These are phyloP conservation scores for Scarus forsteni DNA, from an alignment of 2,797 vertebrate genomes.

Conservation along the genomic window DNA sequence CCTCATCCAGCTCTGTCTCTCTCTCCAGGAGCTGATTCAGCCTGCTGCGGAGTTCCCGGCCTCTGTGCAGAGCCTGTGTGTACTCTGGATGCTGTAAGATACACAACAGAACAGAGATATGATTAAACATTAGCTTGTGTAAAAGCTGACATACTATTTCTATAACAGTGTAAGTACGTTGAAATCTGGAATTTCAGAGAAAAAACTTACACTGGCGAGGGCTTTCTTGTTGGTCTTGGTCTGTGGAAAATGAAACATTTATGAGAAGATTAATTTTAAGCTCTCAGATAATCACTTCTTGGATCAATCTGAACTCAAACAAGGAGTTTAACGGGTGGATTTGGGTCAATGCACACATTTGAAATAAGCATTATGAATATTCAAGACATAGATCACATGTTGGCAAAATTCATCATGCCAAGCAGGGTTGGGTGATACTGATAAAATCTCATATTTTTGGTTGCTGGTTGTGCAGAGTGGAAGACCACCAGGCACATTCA, in stretches of 20 bases:
- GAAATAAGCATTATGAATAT: no score
- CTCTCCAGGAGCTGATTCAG: conserved; percentile 77
- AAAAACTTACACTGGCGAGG: conserved; percentile 79
- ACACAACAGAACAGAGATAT: neutral
- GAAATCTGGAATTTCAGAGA: neutral
- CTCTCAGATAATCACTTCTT: neutral
- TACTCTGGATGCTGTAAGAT: conserved; percentile 83
- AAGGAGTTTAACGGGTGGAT: no score
- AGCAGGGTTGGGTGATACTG: no score
- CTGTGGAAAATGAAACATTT: conserved; percentile 62
- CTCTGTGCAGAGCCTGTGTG: conserved; percentile 74
- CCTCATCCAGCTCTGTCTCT: conserved; percentile 82
- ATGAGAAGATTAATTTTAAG: conserved; percentile 16
- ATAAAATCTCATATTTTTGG: no score
- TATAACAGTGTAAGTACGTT: neutral
- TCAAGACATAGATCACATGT: no score
- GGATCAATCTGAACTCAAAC: neutral
- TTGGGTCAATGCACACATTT: no score
- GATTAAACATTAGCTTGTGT: neutral
- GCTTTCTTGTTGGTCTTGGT: conserved; percentile 70
- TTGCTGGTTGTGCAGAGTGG: no score
- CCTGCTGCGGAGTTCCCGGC: conserved; percentile 82
- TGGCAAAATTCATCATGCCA: no score
- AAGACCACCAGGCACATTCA: no score
- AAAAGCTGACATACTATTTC: neutral